Evolutionary conservation across 2,888 invertebrate genomes (phyloP).

Genomic region (Luperina nickerlii): DNA sequence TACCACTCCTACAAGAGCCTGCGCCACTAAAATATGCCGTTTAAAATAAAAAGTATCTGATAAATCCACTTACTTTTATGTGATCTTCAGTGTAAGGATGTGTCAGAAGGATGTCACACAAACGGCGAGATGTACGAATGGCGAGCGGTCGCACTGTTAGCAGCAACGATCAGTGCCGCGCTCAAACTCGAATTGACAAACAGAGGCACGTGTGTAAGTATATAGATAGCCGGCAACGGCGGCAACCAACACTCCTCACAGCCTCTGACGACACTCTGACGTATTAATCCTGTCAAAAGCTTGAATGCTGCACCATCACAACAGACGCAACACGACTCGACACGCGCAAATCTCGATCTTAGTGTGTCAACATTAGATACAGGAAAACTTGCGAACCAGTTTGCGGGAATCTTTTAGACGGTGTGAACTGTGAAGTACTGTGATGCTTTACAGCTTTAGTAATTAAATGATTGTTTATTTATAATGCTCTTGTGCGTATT

Average conservation of each 20-base stretch:
- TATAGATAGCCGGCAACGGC: constrained; percentile 70
- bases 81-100: constrained; percentile 39
- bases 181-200: constrained; percentile 79
- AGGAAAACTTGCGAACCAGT: constrained; percentile 51
- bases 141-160: constrained; percentile 64
- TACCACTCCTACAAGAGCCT: neutral
- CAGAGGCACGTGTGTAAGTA: constrained; percentile 59
- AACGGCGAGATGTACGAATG: constrained; percentile 68
- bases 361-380: constrained; percentile 14
- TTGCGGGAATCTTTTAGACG: constrained; percentile 43
- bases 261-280: constrained; percentile 66
- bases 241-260: constrained; percentile 58
- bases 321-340: constrained; percentile 18
- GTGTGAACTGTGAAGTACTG: constrained; percentile 34
- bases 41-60: neutral
- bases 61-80: constrained; percentile 58
- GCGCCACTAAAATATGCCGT: neutral
- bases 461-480: constrained; percentile 12
- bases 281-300: constrained; percentile 67
- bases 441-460: constrained; percentile 20
- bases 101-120: constrained; percentile 63
- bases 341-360: constrained; percentile 18
- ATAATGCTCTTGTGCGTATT: neutral
- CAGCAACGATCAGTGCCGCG: constrained; percentile 75
- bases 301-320: constrained; percentile 53